Evolutionary conservation across 1,140 invertebrate genomes (phyloP).

Genomic region (Apis dorsata): DNA sequence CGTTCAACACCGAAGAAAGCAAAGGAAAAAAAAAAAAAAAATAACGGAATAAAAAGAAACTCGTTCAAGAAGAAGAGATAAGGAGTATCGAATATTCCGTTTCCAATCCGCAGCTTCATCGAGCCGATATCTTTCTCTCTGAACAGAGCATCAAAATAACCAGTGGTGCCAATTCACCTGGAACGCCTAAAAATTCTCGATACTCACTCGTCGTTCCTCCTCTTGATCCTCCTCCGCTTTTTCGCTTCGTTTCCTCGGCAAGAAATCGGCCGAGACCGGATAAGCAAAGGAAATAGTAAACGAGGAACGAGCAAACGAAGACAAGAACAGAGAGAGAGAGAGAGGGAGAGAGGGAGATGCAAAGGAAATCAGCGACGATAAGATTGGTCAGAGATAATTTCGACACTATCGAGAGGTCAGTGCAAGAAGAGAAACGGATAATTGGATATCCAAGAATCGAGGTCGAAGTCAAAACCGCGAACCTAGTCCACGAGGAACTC

Average conservation of each 20-base stretch:
- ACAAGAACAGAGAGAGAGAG: background rate
- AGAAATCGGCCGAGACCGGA: background rate
- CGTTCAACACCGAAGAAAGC: too few species aligned
- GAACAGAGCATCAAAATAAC: background rate
- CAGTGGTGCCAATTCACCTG: background rate
- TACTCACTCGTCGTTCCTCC: background rate
- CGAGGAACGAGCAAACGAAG: too few species aligned
- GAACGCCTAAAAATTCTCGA: background rate
- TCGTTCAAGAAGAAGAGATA: too few species aligned
- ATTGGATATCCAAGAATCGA: constrained; percentile 50
- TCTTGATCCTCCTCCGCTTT: background rate
- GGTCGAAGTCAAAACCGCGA: constrained; percentile 40
- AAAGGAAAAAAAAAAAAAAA: too few species aligned
- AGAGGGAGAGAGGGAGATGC: background rate
- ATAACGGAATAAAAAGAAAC: too few species aligned
- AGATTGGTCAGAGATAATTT: constrained; percentile 30
- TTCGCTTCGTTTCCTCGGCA: background rate
- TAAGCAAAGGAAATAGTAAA: too few species aligned
- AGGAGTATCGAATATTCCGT: too few species aligned
- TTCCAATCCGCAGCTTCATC: background rate
- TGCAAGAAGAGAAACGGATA: constrained; percentile 41
- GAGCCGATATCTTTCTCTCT: too few species aligned
- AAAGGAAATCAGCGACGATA: constrained; percentile 22
- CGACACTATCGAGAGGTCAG: background rate
- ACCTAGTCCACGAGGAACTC: constrained; percentile 13